These are phyloP conservation scores for Amphiura filiformis DNA, from an alignment of 35 echinoderm and acorn worm species.

Conservation along the genomic window DNA sequence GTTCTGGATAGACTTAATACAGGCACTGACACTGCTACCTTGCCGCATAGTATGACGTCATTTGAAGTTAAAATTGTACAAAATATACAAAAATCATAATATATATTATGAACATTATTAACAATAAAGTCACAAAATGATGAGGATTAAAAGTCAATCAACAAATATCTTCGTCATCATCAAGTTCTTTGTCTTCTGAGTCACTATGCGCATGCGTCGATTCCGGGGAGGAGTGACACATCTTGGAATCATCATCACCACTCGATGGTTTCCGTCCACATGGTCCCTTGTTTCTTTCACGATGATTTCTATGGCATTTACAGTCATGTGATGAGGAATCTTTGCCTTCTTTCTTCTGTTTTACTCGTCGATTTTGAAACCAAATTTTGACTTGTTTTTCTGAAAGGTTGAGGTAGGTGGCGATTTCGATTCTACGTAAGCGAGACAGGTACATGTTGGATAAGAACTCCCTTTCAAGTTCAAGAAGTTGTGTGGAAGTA, in stretches of 20 bases:
- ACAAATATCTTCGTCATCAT: background rate
- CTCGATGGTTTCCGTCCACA: background rate
- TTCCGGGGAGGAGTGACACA: background rate
- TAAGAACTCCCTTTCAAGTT: conserved; percentile 90
- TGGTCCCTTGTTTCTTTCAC: background rate
- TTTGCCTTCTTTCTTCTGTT: conserved; percentile 98
- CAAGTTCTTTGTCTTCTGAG: conserved; percentile 11
- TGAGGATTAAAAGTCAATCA: background rate
- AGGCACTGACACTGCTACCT: too few species aligned
- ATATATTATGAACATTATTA: too few species aligned
- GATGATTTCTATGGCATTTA: conserved; percentile 67
- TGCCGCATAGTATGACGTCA: too few species aligned
- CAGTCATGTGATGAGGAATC: conserved; percentile 67
- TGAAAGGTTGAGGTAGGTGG: conserved; percentile 90
- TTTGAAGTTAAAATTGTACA: too few species aligned
- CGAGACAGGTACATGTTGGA: conserved; percentile 99
- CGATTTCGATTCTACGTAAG: conserved; percentile 94
- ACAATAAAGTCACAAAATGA: too few species aligned
- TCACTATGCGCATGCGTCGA: conserved; percentile 9
- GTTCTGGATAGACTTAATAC: too few species aligned
- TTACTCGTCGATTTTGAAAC: conserved; percentile 98
- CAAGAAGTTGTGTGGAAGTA: conserved; percentile 92
- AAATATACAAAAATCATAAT: too few species aligned
- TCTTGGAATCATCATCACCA: background rate
- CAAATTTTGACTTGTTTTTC: conserved; percentile 99